phyloP scores from a whole-genome alignment of 2,113 vertebrate genomes.

The Epinephelus cyanopodus region DNA sequence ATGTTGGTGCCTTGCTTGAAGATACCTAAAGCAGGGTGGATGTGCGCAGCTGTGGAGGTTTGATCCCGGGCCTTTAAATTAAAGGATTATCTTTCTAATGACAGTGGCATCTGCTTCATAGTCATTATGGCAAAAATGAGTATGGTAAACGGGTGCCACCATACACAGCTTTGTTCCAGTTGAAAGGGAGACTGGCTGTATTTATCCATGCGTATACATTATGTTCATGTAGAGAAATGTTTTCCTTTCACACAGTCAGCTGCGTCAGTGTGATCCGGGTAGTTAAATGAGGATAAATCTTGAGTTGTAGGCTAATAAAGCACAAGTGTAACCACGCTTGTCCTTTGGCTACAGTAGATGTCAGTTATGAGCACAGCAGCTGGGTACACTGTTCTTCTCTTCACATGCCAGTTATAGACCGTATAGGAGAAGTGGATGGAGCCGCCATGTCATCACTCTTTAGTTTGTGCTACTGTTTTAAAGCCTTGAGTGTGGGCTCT shows the following conservation, averaged over 20 bases:
- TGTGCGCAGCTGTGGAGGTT: not conserved
- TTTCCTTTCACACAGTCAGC: conserved; percentile 24
- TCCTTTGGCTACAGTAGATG: conserved; percentile 26
- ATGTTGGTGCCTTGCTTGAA: not conserved
- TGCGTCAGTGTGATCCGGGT: conserved; percentile 35
- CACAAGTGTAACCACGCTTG: conserved; percentile 27
- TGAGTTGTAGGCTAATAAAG: conserved; percentile 25
- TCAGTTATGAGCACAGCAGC: conserved; percentile 28
- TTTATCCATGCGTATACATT: conserved; percentile 14
- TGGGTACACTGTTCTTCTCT: conserved; percentile 7
- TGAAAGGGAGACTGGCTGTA: conserved; percentile 24
- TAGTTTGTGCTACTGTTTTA: too few relatives aligned
- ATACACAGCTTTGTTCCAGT: conserved; percentile 26
- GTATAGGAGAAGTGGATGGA: too few relatives aligned
- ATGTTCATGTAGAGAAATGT: conserved; percentile 19
- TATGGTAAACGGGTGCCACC: conserved; percentile 46
- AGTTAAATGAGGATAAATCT: conserved; percentile 49
- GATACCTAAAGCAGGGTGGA: not conserved
- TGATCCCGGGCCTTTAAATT: not conserved
- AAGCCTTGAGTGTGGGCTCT: too few relatives aligned
- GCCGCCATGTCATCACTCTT: too few relatives aligned
- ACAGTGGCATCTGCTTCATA: conserved; percentile 18
- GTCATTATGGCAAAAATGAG: conserved; percentile 27
- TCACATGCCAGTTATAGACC: not conserved
- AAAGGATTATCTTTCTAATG: conserved; percentile 39